phyloP scores from a whole-genome alignment of 2,888 invertebrate genomes.

The Phalera bucephala region DNA sequence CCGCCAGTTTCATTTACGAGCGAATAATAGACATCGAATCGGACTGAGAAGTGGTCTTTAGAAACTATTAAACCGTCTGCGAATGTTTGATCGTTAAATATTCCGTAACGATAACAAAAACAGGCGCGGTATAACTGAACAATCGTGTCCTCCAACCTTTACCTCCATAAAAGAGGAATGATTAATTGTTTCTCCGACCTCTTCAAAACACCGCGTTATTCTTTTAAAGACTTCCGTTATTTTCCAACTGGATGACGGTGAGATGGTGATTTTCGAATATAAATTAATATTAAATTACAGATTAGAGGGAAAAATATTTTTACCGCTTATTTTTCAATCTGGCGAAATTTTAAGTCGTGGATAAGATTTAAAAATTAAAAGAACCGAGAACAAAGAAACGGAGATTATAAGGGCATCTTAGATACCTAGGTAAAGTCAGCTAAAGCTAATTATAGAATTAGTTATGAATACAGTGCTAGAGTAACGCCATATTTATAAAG shows the following conservation, averaged over 20 bases:
- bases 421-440: too few relatives aligned
- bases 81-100: constrained; percentile 40
- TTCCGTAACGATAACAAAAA: constrained; percentile 59
- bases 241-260: constrained; percentile 77
- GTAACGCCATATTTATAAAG: too few relatives aligned
- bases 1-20: constrained; percentile 51
- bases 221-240: constrained; percentile 81
- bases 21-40: constrained; percentile 39
- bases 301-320: constrained; percentile 59
- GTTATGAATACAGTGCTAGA: too few relatives aligned
- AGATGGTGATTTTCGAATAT: constrained; percentile 71
- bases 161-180: constrained; percentile 74
- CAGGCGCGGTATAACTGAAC: constrained; percentile 71
- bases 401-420: too few relatives aligned
- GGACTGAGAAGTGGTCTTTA: constrained; percentile 38
- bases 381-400: not conserved
- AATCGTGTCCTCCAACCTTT: constrained; percentile 78
- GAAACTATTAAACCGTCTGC: constrained; percentile 43
- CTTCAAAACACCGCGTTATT: constrained; percentile 80
- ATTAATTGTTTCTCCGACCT: constrained; percentile 81
- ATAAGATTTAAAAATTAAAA: constrained; percentile 5
- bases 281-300: constrained; percentile 77
- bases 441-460: too few relatives aligned
- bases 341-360: constrained; percentile 14
- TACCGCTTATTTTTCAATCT: constrained; percentile 37